These are phyloP conservation scores for Ichneumon xanthorius DNA, from an alignment of 2,888 invertebrate species.

Conservation along the genomic window DNA sequence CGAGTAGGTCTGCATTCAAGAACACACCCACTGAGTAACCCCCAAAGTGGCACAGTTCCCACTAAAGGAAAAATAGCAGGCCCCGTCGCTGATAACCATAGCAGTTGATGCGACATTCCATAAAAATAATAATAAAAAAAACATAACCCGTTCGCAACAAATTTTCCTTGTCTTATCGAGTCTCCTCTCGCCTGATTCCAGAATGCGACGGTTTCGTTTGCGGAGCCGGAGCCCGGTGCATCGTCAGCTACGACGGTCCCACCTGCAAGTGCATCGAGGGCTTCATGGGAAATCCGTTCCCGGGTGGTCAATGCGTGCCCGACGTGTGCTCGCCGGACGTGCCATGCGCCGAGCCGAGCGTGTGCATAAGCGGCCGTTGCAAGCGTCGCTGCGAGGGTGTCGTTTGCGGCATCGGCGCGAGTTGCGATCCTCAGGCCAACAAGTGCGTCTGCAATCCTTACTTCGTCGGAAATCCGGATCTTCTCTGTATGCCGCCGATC, in stretches of 20 bases:
- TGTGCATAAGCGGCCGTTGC: conserved; percentile 95
- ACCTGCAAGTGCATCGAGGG: conserved; percentile 96
- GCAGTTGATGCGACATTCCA: too few relatives aligned
- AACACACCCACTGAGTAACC: too few relatives aligned
- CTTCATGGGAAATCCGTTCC: conserved; percentile 95
- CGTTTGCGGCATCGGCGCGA: conserved; percentile 95
- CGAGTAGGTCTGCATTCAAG: too few relatives aligned
- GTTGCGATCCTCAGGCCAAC: conserved; percentile 92
- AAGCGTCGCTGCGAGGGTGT: conserved; percentile 95
- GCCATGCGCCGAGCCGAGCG: conserved; percentile 92
- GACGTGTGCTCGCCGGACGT: conserved; percentile 92
- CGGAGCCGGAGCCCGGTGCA: conserved; percentile 93
- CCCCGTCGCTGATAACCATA: too few relatives aligned
- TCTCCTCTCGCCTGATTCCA: conserved; percentile 81
- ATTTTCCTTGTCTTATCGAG: too few relatives aligned
- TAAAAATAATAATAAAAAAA: too few relatives aligned
- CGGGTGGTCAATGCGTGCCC: conserved; percentile 93
- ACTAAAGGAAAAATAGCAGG: too few relatives aligned
- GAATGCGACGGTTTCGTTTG: conserved; percentile 92
- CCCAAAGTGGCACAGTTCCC: too few relatives aligned
- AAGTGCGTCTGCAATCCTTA: conserved; percentile 95
- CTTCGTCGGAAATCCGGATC: conserved; percentile 95
- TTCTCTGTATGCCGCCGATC: conserved; percentile 95
- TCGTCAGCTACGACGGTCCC: conserved; percentile 93
- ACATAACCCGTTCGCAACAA: too few relatives aligned